phyloP scores from a whole-genome alignment of 2,113 vertebrate genomes.

The Myotis yumanensis region DNA sequence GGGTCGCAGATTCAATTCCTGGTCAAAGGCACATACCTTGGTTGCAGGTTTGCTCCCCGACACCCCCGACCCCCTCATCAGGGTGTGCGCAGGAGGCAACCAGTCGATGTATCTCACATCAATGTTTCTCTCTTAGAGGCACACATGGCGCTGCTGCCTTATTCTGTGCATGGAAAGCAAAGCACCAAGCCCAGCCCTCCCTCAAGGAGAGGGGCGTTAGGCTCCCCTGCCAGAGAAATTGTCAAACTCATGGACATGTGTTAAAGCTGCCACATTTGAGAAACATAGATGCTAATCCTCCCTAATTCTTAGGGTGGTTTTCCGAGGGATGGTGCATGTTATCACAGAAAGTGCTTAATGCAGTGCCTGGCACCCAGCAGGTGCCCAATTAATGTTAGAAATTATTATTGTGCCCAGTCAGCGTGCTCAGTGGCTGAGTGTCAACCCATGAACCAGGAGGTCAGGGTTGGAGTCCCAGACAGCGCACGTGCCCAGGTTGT shows the following conservation, averaged over 20 bases:
- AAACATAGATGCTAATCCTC: neutral
- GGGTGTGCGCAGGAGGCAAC: no score
- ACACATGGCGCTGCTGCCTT: neutral
- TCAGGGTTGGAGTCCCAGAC: no score
- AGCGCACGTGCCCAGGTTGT: no score
- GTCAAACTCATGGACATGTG: neutral
- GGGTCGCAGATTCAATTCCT: no score
- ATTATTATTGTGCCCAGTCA: neutral
- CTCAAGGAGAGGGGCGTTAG: neutral
- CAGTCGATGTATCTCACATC: no score
- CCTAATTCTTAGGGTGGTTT: neutral
- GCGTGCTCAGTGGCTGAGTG: no score
- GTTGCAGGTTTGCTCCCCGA: no score
- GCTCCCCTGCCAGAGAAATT: neutral
- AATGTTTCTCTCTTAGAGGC: neutral
- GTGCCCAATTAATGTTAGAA: neutral
- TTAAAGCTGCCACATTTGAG: neutral
- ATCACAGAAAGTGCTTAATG: neutral
- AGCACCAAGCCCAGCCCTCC: neutral
- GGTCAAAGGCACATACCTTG: no score
- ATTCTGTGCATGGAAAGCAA: neutral
- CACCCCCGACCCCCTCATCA: no score
- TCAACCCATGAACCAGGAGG: no score
- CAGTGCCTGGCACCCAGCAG: neutral
- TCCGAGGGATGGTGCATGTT: neutral